Percentiles rank a stretch among this genome's conserved stretches.
Evolutionary conservation across 2,797 vertebrate genomes (phyloP).

Genomic region (Sebastes nivosus): DNA sequence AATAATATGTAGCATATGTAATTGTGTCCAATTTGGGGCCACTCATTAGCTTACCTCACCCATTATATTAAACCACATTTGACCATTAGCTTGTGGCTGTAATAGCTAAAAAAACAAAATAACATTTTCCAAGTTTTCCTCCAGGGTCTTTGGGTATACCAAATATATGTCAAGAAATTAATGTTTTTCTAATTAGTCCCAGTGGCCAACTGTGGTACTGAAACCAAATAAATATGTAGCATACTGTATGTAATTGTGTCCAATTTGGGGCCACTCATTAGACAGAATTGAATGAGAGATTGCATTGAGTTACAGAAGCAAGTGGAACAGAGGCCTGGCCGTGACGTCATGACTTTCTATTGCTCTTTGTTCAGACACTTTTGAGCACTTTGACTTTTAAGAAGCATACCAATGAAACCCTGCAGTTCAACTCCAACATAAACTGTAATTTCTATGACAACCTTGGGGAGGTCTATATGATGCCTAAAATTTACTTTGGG

Average conservation of each 20-base stretch:
- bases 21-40: not conserved
- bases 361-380: not conserved
- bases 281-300: not conserved
- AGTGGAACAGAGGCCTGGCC: not conserved
- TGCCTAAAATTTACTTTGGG: not conserved
- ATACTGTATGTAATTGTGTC: too few relatives aligned
- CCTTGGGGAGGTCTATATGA: not conserved
- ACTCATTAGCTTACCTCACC: not conserved
- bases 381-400: not conserved
- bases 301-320: not conserved
- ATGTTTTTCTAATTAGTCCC: too few relatives aligned
- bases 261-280: too few relatives aligned
- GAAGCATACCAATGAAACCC: not conserved
- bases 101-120: too few relatives aligned
- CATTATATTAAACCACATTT: not conserved
- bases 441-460: not conserved
- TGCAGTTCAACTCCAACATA: not conserved
- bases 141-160: too few relatives aligned
- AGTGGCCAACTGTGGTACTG: too few relatives aligned
- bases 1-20: not conserved
- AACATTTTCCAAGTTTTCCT: too few relatives aligned
- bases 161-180: too few relatives aligned
- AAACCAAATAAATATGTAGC: too few relatives aligned
- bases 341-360: not conserved
- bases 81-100: not conserved